Base-by-base conservation (phyloP, 1,140 invertebrate species). In the Drosophila kikkawai region DNA sequence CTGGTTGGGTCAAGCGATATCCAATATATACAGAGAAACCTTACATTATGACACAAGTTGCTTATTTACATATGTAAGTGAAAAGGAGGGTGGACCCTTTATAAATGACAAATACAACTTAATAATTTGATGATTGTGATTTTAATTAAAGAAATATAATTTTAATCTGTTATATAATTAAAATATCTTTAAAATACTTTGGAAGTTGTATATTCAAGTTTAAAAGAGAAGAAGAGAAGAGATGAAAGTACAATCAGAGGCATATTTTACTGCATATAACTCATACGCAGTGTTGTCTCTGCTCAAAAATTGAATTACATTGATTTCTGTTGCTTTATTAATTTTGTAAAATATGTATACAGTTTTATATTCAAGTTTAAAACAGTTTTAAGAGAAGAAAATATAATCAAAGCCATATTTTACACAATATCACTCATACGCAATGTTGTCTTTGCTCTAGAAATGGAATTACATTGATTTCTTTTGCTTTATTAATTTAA, bases 1-100 rank as follows among this genome's bases (percentile, higher is more conserved):
- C 57, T 66, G 67, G 61, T 64, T 45, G 48, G 67, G 63, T 70
- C 67, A 70, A 70, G 67, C 67, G 22, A 55, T 17, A 37, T 68
- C 67, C 63, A 56, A 55, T 32, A 68, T 22, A 68, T 29, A 55
- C 17, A 34, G 39, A 70, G 32, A 51, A 68, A 32, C 39, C 67
- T 70, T 47, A 70, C 63, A 68, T 39, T 70, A 70, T 70, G 67
- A 68, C 67, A n/a, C 67, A 70, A 70, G 26, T 3, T 55, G 67
- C 67, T n/a, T 68, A 68, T 67, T 15, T 68, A 70, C 64, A 39
- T 41, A 70, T 55, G 67, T 68, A 55, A 12, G 29, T 36, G n/a
- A 8, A 12, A 1, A 32, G 3, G 29, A n/a, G 26, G 12, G 26
- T 68, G 67, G 67, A 70, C 63, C 37, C 44, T 32, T 7, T 36